A percentile compares a stretch with the other conserved stretches of the same genome.
These are phyloP conservation scores for Atrichornis clamosus DNA, from an alignment of 2,113 vertebrate species.

Conservation along the genomic window DNA sequence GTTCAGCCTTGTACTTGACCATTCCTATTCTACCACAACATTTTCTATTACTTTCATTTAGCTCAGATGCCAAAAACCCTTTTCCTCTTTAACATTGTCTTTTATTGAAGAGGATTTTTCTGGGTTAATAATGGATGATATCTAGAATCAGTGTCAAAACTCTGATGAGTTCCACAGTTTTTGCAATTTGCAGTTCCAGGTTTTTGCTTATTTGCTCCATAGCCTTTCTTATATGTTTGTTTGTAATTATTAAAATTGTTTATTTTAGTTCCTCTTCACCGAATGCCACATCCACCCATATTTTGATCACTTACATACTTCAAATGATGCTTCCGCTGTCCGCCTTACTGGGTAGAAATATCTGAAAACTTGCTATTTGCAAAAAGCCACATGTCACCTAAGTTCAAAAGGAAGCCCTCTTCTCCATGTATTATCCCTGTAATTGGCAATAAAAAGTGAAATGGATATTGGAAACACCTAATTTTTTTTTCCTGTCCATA, in stretches of 20 bases:
- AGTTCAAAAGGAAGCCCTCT: background rate
- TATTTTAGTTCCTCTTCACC: background rate
- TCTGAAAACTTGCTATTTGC: background rate
- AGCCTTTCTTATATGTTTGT: background rate
- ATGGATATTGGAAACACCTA: conserved; percentile 46
- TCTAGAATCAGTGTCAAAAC: background rate
- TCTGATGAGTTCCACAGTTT: background rate
- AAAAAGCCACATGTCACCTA: background rate
- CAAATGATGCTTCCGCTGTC: background rate
- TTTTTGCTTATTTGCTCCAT: background rate
- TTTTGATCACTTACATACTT: background rate
- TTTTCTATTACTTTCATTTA: background rate
- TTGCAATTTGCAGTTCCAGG: background rate
- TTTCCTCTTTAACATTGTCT: background rate
- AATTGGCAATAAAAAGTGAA: background rate
- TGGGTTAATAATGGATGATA: background rate
- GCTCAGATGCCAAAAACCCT: background rate
- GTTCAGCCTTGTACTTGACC: background rate
- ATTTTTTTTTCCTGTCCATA: conserved; percentile 21
- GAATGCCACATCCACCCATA: background rate
- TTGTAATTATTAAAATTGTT: background rate
- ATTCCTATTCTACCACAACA: background rate
- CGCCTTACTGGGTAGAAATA: background rate
- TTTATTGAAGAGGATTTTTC: background rate
- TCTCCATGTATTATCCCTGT: background rate